phyloP scores from a whole-genome alignment of 2,113 vertebrate species.

The Gallinago paraguaiae region DNA sequence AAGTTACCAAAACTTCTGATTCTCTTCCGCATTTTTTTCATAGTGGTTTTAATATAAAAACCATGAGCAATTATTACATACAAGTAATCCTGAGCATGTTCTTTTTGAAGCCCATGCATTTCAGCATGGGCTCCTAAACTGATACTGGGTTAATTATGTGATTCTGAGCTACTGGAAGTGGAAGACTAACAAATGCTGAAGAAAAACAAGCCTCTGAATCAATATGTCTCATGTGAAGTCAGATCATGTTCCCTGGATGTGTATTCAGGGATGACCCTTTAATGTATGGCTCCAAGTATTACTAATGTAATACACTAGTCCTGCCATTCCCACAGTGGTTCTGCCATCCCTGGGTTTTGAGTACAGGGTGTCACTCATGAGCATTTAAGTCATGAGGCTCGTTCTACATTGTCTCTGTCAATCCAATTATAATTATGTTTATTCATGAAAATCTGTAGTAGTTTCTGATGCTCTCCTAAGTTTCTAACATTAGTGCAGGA shows the following conservation, averaged over 20 bases:
- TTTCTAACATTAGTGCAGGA: constrained; percentile 54
- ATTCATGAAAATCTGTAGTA: constrained; percentile 66
- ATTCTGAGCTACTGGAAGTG: not conserved
- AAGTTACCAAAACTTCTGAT: not conserved
- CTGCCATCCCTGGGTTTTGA: not conserved
- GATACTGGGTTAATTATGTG: not conserved
- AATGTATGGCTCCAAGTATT: not conserved
- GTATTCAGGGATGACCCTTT: not conserved
- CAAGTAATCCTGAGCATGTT: not conserved
- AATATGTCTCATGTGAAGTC: not conserved
- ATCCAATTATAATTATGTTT: constrained; percentile 45
- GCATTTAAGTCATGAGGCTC: not conserved
- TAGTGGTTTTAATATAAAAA: not conserved
- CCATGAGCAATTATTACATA: not conserved
- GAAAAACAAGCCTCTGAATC: not conserved
- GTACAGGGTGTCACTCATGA: not conserved
- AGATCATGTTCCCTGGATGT: not conserved
- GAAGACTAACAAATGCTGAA: not conserved
- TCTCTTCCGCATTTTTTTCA: not conserved
- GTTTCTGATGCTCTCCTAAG: constrained; percentile 28
- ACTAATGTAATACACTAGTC: too few relatives aligned
- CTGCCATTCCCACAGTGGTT: not conserved
- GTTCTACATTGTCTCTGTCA: not conserved
- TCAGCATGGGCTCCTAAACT: not conserved
- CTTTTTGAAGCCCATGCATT: not conserved